Conservation (phyloP, 2,113 vertebrate genomes). For the Tonatia bakeri region DNA sequence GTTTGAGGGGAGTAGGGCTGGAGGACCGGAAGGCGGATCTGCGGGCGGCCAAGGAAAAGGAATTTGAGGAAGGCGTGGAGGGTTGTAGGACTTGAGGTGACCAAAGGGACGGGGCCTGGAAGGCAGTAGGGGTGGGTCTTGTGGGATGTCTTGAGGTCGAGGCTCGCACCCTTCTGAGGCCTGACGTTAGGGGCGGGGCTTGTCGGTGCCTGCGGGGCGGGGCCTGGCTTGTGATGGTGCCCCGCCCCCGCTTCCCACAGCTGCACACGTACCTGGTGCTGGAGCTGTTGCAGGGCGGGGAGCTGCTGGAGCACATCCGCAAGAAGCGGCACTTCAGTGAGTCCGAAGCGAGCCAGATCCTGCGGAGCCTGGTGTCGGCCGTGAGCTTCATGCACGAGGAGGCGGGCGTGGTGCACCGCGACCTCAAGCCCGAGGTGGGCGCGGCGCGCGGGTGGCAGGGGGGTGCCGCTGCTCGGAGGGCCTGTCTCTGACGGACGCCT, state of each 20-base stretch:
- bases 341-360: constrained; percentile 91
- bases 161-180: fast-evolving
- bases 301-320: constrained; percentile 90
- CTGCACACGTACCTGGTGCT: constrained; percentile 92
- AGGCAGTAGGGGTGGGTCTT: not conserved
- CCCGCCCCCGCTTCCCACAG: constrained; percentile 62
- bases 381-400: constrained; percentile 95
- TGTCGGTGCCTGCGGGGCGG: not conserved
- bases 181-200: not conserved
- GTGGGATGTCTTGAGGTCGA: not conserved
- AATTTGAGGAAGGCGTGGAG: not conserved
- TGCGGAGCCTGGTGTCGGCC: constrained; percentile 89
- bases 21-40: not conserved
- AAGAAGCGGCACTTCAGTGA: constrained; percentile 92
- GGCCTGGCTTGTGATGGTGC: not conserved
- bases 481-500: not conserved
- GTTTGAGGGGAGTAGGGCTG: not conserved
- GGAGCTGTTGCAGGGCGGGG: constrained; percentile 90
- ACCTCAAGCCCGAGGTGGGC: constrained; percentile 93
- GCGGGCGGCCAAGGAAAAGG: not conserved
- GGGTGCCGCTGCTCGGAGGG: not conserved
- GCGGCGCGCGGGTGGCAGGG: fast-evolving
- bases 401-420: constrained; percentile 91
- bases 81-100: not conserved
- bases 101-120: not conserved